These are phyloP conservation scores for Metopolophium dirhodum DNA, from an alignment of 1,140 invertebrate species.

Conservation along the genomic window DNA sequence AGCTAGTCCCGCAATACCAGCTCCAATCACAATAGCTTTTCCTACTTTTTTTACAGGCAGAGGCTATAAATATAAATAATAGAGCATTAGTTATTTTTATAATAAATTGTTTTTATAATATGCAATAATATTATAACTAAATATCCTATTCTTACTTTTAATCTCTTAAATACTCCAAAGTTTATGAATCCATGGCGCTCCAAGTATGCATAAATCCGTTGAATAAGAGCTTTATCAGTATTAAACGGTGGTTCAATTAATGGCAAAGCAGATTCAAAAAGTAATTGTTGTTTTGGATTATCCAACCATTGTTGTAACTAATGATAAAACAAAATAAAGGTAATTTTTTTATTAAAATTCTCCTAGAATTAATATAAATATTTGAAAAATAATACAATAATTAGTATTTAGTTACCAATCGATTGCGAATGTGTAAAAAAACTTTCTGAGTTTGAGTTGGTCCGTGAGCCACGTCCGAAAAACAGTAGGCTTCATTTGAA, in stretches of 20 bases:
- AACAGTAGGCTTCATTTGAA: constrained; percentile 89
- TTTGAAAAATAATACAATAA: constrained; percentile 7
- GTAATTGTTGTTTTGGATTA: constrained; percentile 92
- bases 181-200: constrained; percentile 98
- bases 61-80: constrained; percentile 63
- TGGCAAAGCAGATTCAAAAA: constrained; percentile 79
- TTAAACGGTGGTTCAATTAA: constrained; percentile 91
- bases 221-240: constrained; percentile 83
- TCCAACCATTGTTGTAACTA: constrained; percentile 95
- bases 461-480: constrained; percentile 85
- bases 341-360: not conserved
- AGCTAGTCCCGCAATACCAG: constrained; percentile 91
- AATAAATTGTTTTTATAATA: too few species aligned
- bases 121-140: not conserved
- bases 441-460: constrained; percentile 85
- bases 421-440: constrained; percentile 91
- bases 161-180: constrained; percentile 93
- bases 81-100: not conserved
- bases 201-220: constrained; percentile 88
- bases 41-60: constrained; percentile 80
- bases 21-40: constrained; percentile 94
- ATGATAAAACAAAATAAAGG: constrained; percentile 60
- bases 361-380: not conserved
- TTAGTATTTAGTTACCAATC: constrained; percentile 69
- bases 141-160: constrained; percentile 68